Evolutionary conservation across 2,113 vertebrate species (phyloP).

Genomic region (Bucco capensis): DNA sequence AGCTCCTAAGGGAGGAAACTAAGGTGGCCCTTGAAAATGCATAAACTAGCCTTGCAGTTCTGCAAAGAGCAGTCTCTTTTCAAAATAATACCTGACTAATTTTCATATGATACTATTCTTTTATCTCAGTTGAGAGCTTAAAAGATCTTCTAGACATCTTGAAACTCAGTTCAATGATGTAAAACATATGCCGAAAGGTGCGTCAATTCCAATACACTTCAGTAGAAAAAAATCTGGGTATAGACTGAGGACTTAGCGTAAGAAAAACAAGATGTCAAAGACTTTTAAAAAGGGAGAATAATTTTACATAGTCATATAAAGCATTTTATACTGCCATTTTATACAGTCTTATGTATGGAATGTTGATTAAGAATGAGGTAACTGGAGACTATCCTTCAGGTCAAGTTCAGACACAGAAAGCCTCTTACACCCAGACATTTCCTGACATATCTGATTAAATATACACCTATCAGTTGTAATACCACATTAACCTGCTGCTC

Average conservation of each 20-base stretch:
- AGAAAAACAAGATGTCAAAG: background rate
- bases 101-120: constrained; percentile 16
- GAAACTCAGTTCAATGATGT: constrained; percentile 23
- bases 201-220: background rate
- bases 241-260: background rate
- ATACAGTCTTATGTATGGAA: background rate
- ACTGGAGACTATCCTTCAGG: background rate
- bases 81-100: background rate
- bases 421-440: background rate
- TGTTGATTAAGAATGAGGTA: background rate
- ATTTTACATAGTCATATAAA: background rate
- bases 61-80: background rate
- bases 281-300: background rate
- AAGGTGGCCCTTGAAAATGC: background rate
- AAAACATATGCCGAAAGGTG: constrained; percentile 41
- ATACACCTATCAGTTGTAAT: background rate
- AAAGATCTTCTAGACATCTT: constrained; percentile 15
- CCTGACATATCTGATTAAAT: background rate
- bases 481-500: background rate
- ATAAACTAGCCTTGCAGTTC: background rate
- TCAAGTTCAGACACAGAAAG: background rate
- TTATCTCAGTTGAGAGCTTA: constrained; percentile 3
- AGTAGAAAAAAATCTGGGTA: background rate
- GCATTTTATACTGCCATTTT: background rate
- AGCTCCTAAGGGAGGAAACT: background rate